These are phyloP conservation scores for Drosophila subpulchrella DNA, from an alignment of 1,140 invertebrate genomes.

Conservation along the genomic window DNA sequence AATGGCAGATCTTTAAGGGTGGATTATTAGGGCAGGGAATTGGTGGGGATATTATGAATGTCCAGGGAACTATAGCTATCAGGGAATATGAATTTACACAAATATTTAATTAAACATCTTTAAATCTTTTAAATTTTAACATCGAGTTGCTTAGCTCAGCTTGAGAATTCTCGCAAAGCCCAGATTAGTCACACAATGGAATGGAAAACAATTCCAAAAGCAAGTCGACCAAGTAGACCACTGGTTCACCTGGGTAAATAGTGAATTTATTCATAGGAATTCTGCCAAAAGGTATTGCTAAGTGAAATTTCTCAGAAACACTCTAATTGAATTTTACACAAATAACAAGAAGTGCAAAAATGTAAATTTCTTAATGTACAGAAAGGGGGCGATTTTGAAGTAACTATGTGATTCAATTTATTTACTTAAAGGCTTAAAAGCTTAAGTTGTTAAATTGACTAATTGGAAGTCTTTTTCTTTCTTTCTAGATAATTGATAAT, in stretches of 20 bases:
- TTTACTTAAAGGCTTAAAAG: not conserved
- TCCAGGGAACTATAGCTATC: too few relatives aligned
- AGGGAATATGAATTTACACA: too few relatives aligned
- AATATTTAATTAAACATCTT: too few relatives aligned
- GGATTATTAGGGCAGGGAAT: not conserved
- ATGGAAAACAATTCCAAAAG: not conserved
- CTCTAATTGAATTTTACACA: not conserved
- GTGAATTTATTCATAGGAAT: not conserved
- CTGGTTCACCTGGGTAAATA: not conserved
- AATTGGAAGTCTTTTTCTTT: too few relatives aligned
- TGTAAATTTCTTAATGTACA: not conserved
- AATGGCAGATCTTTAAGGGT: not conserved
- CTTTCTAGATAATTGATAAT: too few relatives aligned
- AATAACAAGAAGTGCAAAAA: not conserved
- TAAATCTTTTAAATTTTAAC: too few relatives aligned
- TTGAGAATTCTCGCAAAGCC: not conserved
- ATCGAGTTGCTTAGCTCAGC: not conserved
- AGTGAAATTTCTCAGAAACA: not conserved
- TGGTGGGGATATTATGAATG: too few relatives aligned
- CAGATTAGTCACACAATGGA: not conserved
- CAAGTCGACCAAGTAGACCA: not conserved
- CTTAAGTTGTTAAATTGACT: too few relatives aligned
- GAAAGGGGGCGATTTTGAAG: too few relatives aligned
- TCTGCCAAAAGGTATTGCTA: not conserved
- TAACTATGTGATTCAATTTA: not conserved